These are phyloP conservation scores for Picathartes gymnocephalus DNA, from an alignment of 2,113 vertebrate genomes.

Conservation along the genomic window DNA sequence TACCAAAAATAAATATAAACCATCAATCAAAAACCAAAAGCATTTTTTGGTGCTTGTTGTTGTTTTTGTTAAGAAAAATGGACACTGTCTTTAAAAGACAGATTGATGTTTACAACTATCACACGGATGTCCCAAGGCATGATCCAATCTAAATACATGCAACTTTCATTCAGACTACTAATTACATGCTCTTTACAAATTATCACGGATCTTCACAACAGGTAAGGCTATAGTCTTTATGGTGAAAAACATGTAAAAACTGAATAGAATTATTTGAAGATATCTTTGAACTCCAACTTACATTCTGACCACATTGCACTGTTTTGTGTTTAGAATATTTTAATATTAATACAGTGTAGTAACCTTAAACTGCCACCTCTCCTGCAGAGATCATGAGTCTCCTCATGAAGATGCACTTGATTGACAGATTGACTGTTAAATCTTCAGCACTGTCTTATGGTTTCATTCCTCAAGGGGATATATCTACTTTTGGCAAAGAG, in stretches of 20 bases:
- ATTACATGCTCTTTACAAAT: not conserved
- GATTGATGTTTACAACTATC: not conserved
- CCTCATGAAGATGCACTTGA: not conserved
- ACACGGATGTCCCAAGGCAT: not conserved
- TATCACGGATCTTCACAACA: not conserved
- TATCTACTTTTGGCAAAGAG: not conserved
- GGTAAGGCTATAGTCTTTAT: not conserved
- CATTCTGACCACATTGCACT: not conserved
- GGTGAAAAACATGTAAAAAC: not conserved
- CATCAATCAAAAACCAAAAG: not conserved
- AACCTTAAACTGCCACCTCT: not conserved
- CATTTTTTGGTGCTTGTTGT: not conserved
- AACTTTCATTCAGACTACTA: not conserved
- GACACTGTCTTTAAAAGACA: not conserved
- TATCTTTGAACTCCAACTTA: not conserved
- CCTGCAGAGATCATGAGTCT: not conserved
- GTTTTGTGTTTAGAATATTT: not conserved
- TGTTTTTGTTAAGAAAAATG: not conserved
- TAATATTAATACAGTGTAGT: not conserved
- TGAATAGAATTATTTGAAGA: not conserved
- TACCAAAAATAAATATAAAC: conserved; percentile 1
- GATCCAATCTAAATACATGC: not conserved
- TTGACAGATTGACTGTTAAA: not conserved
- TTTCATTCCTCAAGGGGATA: not conserved
- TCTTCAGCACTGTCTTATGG: not conserved